These are phyloP conservation scores for Ophthalmolycus amberensis DNA, from an alignment of 2,113 vertebrate genomes.

Conservation along the genomic window DNA sequence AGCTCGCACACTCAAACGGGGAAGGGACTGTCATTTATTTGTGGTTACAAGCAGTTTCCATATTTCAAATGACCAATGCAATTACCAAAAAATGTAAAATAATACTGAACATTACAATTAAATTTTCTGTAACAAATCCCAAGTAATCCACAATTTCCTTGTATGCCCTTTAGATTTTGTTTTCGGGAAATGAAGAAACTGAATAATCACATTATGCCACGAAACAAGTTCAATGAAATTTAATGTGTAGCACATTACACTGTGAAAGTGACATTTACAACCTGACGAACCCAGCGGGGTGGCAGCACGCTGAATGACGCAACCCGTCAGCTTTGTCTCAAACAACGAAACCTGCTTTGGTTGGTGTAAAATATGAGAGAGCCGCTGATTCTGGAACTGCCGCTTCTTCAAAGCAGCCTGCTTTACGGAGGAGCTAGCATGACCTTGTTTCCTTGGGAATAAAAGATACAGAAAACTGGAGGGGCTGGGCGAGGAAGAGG, in stretches of 20 bases:
- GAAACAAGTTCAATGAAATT: slow-evolving; percentile 23
- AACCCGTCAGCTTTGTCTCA: slow-evolving; percentile 34
- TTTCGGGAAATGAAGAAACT: slow-evolving; percentile 1
- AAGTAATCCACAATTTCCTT: neutral
- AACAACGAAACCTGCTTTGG: slow-evolving; percentile 26
- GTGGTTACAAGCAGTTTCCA: neutral
- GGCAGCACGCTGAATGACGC: slow-evolving; percentile 22
- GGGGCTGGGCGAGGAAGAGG: slow-evolving; percentile 72
- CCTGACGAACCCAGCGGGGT: slow-evolving; percentile 32
- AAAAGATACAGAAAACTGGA: slow-evolving; percentile 75
- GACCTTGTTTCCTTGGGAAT: slow-evolving; percentile 83
- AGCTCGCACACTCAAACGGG: neutral
- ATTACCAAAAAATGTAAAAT: neutral
- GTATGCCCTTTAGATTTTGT: neutral
- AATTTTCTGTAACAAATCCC: neutral
- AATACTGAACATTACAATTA: neutral
- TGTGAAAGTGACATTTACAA: slow-evolving; percentile 59
- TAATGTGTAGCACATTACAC: slow-evolving; percentile 25
- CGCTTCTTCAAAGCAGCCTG: slow-evolving; percentile 69
- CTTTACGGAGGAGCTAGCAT: slow-evolving; percentile 71
- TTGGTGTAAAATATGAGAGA: slow-evolving; percentile 46
- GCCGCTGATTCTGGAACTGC: slow-evolving; percentile 51
- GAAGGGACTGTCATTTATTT: neutral
- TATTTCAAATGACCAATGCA: neutral
- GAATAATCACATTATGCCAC: slow-evolving; percentile 36